A percentile compares a stretch with the other conserved stretches of the same genome.
Evolutionary conservation across 2,888 invertebrate genomes (phyloP).

Genomic region (Chydorus sphaericus): DNA sequence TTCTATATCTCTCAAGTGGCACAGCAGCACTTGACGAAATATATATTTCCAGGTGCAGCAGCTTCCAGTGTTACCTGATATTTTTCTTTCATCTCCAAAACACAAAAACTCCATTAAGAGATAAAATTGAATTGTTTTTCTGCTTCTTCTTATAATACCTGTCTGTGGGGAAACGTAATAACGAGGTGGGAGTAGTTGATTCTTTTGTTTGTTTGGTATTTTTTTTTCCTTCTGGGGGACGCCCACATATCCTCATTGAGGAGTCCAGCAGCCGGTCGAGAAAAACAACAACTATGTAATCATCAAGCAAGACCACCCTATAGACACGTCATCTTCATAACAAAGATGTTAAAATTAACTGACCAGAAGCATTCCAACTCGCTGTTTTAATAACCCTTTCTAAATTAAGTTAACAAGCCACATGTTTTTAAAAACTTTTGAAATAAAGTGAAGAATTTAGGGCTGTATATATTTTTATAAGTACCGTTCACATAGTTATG

Average conservation of each 20-base stretch:
- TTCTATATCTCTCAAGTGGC: not conserved
- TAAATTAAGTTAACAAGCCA: too few species aligned
- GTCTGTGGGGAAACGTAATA: not conserved
- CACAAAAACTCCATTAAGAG: conserved; percentile 1
- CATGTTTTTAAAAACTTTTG: not conserved
- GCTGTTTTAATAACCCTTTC: too few species aligned
- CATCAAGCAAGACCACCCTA: not conserved
- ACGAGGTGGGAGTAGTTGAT: conserved; percentile 3
- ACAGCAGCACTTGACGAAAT: not conserved
- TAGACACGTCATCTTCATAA: not conserved
- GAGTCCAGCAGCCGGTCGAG: not conserved
- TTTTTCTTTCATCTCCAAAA: not conserved
- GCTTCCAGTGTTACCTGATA: conserved; percentile 8
- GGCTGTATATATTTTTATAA: too few species aligned
- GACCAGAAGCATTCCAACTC: not conserved
- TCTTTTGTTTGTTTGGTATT: not conserved
- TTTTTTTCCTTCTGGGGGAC: not conserved
- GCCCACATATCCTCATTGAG: not conserved
- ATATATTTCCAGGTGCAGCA: not conserved
- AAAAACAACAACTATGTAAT: not conserved
- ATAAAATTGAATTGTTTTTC: conserved; percentile 3
- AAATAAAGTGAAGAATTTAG: not conserved
- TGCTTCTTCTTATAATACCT: not conserved
- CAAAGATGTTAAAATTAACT: too few species aligned
- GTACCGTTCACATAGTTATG: too few species aligned